These are phyloP conservation scores for Ceryle rudis DNA, from an alignment of 2,797 vertebrate genomes.

Conservation along the genomic window DNA sequence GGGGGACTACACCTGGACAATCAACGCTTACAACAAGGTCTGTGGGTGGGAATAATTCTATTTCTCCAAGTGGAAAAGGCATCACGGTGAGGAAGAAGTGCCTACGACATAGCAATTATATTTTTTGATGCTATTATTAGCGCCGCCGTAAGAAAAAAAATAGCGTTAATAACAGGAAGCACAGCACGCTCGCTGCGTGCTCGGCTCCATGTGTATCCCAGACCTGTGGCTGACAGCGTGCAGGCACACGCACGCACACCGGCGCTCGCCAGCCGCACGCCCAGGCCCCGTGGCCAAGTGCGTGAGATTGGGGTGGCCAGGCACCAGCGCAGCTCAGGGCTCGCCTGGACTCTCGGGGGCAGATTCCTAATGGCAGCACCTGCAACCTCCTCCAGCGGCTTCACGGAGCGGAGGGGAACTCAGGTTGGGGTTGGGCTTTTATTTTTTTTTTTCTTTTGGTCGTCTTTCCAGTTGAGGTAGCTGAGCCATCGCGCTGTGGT, in stretches of 20 bases:
- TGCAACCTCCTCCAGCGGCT: background rate
- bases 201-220: background rate
- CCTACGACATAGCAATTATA: background rate
- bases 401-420: background rate
- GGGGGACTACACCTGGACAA: accelerated
- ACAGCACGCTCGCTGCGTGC: accelerated
- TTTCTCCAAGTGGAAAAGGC: background rate
- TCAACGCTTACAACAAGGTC: background rate
- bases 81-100: background rate
- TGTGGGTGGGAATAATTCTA: accelerated
- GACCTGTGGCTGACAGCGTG: too few species aligned
- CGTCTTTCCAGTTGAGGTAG: background rate
- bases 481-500: accelerated
- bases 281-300: background rate
- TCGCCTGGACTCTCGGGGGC: background rate
- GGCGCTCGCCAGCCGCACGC: accelerated
- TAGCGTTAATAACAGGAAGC: background rate
- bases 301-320: background rate
- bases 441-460: background rate
- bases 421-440: background rate
- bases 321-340: background rate
- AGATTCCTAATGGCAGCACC: background rate
- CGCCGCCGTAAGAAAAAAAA: background rate
- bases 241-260: background rate
- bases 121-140: background rate